Percentiles rank a stretch among this genome's conserved stretches.
Evolutionary conservation across 1,140 invertebrate species (phyloP).

Genomic region (Wiebesia pumilae): DNA sequence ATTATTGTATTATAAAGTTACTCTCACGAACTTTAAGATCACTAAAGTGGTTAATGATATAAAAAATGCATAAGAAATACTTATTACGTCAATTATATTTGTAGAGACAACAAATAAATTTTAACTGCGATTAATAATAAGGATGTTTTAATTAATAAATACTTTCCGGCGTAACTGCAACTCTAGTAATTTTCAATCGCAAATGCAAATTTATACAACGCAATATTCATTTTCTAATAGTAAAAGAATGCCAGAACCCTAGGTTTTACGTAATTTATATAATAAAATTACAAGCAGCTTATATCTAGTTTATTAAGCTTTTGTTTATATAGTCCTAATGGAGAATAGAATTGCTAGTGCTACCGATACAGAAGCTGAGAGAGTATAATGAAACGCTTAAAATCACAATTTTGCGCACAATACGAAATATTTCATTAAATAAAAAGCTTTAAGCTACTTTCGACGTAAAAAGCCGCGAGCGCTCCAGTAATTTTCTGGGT

Average conservation of each 20-base stretch:
- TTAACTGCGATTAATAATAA: background rate
- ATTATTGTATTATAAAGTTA: too few relatives aligned
- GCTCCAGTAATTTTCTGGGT: constrained; percentile 37
- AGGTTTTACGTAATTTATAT: too few relatives aligned
- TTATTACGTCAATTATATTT: background rate
- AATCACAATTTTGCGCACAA: background rate
- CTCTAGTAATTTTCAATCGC: background rate
- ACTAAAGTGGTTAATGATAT: too few relatives aligned
- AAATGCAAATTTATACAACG: background rate
- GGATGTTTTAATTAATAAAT: background rate
- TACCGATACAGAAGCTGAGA: background rate
- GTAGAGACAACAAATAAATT: background rate
- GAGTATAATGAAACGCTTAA: background rate
- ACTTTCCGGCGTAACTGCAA: background rate
- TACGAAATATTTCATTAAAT: constrained; percentile 5
- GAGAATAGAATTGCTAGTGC: background rate
- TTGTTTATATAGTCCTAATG: too few relatives aligned
- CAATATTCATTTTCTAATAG: background rate
- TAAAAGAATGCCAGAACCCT: background rate
- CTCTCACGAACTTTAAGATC: too few relatives aligned
- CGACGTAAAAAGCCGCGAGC: background rate
- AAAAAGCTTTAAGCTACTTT: background rate
- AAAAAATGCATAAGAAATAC: background rate
- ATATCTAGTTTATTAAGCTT: too few relatives aligned
- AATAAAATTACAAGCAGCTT: too few relatives aligned